Evolutionary conservation across 1,140 invertebrate genomes (phyloP), one percentile per base, ranked within the genome.

Genomic region (Philopotamus ludificatus): DNA sequence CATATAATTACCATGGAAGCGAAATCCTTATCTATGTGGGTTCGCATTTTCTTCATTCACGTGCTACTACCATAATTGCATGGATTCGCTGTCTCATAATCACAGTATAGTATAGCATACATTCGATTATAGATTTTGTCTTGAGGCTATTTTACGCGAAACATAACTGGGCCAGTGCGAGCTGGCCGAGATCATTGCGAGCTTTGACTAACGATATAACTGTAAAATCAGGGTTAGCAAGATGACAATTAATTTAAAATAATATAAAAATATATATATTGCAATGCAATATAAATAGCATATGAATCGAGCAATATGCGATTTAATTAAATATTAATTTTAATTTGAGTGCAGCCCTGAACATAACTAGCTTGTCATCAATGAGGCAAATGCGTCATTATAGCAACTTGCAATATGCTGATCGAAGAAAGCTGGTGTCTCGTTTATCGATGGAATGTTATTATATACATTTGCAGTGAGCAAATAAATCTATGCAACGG

Each of bases 101-200:
- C 68, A 62, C 59, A 7, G 20, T 53, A 25, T 53, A 53, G 25
- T 21, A n/a, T 26, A 60, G 8, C 8, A 2, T 60, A 60, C 44
- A 57, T 60, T 49, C 55, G 68, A 70, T 70, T 63, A 63, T 70
- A 66, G 62, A 63, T 70, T 65, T 69, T 70, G 68, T 58, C 68
- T 66, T 42, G 60, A 28, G 68, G 68, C 68, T 63, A 66, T 70
- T 70, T 66, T 59, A 65, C 67, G 67, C 67, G 47, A 68, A 68
- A 63, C 44, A 50, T 49, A 70, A 63, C 63, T 70, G 63, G 68
- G 68, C 47, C 68, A 64, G 53, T 39, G 42, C 10, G 44, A 47
- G 18, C 25, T 28, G 25, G 44, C 51, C 54, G 60, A 39, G 28
- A 42, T 63, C 41, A 10, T 16, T 28, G 34, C 65, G 23, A 25